A percentile compares a stretch with the other conserved stretches of the same genome.
These are phyloP conservation scores for Manacus vitellinus DNA, from an alignment of 2,113 vertebrate genomes.

Conservation along the genomic window DNA sequence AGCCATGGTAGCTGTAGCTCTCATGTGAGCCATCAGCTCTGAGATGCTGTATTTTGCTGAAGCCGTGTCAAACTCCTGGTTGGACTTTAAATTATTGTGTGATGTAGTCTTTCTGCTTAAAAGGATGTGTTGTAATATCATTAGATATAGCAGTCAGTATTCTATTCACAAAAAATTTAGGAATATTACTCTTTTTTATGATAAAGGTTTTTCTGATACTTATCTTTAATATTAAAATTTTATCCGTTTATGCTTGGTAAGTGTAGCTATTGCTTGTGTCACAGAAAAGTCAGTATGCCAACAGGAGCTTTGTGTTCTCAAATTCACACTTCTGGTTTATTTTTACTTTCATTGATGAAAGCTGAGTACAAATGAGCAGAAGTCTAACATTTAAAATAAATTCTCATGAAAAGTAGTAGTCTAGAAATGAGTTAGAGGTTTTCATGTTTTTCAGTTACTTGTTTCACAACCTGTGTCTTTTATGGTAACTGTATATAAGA, in stretches of 20 bases:
- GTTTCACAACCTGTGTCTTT: neutral
- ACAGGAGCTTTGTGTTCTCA: neutral
- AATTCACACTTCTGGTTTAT: neutral
- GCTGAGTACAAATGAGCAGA: neutral
- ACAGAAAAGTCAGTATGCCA: neutral
- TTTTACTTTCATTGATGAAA: neutral
- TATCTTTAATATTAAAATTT: neutral
- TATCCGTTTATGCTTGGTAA: neutral
- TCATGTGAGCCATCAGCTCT: neutral
- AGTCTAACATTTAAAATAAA: neutral
- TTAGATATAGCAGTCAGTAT: neutral
- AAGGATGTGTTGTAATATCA: neutral
- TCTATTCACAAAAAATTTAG: neutral
- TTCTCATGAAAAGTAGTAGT: neutral
- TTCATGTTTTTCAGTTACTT: neutral
- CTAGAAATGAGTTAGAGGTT: neutral
- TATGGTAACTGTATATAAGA: neutral
- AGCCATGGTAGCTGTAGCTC: neutral
- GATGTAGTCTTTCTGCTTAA: neutral
- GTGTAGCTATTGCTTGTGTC: neutral
- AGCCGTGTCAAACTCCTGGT: neutral
- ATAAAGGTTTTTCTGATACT: neutral
- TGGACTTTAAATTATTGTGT: neutral
- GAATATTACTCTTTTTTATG: neutral
- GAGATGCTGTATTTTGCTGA: neutral